Evolutionary conservation across 23 tunicate genomes (phyloP).

Genomic region (Diplosoma virens): DNA sequence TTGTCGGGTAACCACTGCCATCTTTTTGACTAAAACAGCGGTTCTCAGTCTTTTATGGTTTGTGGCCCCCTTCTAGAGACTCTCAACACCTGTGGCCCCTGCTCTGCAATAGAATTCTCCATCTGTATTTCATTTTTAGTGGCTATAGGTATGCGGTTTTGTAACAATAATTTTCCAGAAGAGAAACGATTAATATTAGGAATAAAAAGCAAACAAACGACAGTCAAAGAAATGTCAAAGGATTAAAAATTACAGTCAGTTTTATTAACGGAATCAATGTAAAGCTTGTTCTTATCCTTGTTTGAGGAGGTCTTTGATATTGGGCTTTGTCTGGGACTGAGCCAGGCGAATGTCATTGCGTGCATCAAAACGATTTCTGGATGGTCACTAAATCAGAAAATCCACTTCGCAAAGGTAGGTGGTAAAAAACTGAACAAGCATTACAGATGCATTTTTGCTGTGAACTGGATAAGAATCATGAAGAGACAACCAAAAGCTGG

Average conservation of each 20-base stretch:
- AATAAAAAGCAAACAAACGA: not conserved
- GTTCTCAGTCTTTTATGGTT: too few relatives aligned
- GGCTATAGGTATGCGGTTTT: too few relatives aligned
- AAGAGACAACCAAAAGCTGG: constrained; percentile 40
- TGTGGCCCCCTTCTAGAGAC: too few relatives aligned
- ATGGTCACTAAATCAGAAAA: constrained; percentile 13
- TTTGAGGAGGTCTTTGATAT: constrained; percentile 19
- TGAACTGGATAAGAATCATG: constrained; percentile 24
- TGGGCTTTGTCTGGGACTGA: constrained; percentile 3
- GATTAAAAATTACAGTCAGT: not conserved
- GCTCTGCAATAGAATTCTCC: too few relatives aligned
- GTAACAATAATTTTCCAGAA: too few relatives aligned
- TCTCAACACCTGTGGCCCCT: too few relatives aligned
- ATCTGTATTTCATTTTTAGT: too few relatives aligned
- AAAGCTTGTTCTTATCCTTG: constrained; percentile 3
- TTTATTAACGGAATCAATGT: not conserved
- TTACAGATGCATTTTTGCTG: constrained; percentile 23
- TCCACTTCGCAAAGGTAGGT: constrained; percentile 19
- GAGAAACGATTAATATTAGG: not conserved
- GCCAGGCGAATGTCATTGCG: constrained; percentile 17
- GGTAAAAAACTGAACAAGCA: constrained; percentile 4
- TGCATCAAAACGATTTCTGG: constrained; percentile 6
- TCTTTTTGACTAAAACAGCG: too few relatives aligned
- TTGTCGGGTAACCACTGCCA: too few relatives aligned
- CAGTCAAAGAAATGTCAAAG: constrained; percentile 8